Base-by-base conservation (phyloP, 2,113 vertebrate species). In the Delphinus delphis region DNA sequence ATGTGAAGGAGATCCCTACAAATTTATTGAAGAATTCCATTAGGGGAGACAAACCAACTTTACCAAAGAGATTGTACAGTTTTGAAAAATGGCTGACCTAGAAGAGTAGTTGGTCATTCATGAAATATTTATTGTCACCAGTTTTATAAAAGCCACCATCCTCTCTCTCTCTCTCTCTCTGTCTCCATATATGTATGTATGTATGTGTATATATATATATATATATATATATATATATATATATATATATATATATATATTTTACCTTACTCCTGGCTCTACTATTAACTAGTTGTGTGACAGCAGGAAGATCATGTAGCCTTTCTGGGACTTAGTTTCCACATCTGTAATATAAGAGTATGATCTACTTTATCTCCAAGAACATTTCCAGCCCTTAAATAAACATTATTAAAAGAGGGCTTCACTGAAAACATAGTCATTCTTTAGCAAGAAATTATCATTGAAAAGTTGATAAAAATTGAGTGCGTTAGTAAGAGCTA, bases 11-110 rank as follows among this genome's bases (percentile, higher is more conserved):
- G 17, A 76, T 41, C 18, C 4, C 1, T 65, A 71, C 23, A 71
- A 84, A 53, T 83, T 87, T 92, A 90, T n/a, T 90, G 84, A 93
- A 84, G 28, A 93, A 90, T 80, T 87, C 23, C 4, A 41, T 25
- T 58, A 90, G 50, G 14, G 55, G 14, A 88, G 36, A 87, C 38
- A 83, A 79, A 92, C 79, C 73, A 68, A 60, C 21, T 70, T 93
- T 83, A 93, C 41, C 18, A 33, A 90, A 88, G 58, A 89, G 53
- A 68, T 41, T 60, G 38, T 65, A 53, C n/a, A 88, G 8, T 77
- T 90, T 93, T 62, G n/a, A 81, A 94, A 79, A 76, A 71, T 47
- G 41, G 6, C 10, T 21, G 4, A 68, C 5, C 36, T 4, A 67
- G 58, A 88, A 90, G 41, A 55, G 1, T 55, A 17, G 18, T 58